Conservation (phyloP, 2,113 vertebrate genomes). For the Pituophis catenifer region DNA sequence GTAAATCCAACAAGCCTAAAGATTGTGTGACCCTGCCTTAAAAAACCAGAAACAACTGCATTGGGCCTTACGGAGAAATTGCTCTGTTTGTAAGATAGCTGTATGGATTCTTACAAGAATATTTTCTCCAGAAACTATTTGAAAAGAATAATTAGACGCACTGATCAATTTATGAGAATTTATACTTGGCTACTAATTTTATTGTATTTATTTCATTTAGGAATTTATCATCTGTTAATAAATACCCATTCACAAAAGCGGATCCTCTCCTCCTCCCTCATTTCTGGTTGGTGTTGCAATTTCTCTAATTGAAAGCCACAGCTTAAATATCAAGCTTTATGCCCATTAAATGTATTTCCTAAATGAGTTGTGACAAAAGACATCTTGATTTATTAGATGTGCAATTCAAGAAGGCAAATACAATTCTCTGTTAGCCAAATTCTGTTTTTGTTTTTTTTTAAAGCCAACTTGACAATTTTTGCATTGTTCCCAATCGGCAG, state of each 20-base stretch:
- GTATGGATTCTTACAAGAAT: neutral
- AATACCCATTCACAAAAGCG: neutral
- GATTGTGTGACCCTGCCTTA: neutral
- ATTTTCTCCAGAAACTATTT: neutral
- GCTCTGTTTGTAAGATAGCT: neutral
- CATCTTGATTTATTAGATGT: constrained; percentile 33
- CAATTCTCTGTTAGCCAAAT: constrained; percentile 25
- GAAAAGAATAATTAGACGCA: neutral
- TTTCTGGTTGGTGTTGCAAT: too few relatives aligned
- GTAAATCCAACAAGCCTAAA: neutral
- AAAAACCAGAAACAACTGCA: neutral
- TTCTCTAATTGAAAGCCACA: neutral
- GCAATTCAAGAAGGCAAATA: constrained; percentile 9
- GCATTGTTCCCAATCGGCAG: constrained; percentile 46
- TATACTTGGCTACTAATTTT: neutral
- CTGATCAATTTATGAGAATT: neutral
- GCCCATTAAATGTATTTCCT: constrained; percentile 25
- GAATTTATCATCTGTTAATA: neutral
- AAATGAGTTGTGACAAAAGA: constrained; percentile 35
- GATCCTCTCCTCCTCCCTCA: neutral
- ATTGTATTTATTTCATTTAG: neutral
- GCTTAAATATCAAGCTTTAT: constrained; percentile 45
- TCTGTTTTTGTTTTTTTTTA: constrained; percentile 20
- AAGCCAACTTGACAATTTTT: constrained; percentile 27
- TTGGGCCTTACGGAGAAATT: neutral